Evolutionary conservation across 2,888 invertebrate genomes (phyloP).

Genomic region (Agrochola lota): DNA sequence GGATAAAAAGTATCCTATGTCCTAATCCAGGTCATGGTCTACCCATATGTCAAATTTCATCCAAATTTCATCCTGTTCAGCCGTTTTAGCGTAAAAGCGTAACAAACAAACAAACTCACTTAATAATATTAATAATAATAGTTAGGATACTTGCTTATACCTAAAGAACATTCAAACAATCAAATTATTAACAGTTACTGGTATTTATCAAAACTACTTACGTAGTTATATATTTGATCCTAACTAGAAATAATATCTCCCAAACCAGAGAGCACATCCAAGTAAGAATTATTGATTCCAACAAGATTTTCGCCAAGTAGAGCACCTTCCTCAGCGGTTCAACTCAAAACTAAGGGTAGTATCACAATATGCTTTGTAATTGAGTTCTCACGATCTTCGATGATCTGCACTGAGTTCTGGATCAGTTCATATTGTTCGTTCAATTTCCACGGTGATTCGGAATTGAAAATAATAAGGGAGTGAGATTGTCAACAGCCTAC

Average conservation of each 20-base stretch:
- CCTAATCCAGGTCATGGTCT: too few species aligned
- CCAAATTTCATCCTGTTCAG: too few species aligned
- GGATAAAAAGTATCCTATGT: too few species aligned
- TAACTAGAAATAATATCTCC: not conserved
- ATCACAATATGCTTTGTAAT: constrained; percentile 79
- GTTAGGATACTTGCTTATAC: not conserved
- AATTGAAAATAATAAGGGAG: not conserved
- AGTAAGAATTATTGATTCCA: not conserved
- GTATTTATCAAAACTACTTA: not conserved
- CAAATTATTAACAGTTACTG: too few species aligned
- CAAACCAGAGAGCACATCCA: not conserved
- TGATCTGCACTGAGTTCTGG: constrained; percentile 47
- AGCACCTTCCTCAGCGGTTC: constrained; percentile 58
- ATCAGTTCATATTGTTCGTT: constrained; percentile 19
- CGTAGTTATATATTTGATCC: not conserved
- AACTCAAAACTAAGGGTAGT: constrained; percentile 64
- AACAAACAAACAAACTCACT: too few species aligned
- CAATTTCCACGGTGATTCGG: constrained; percentile 27
- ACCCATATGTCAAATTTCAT: too few species aligned
- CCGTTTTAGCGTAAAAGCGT: too few species aligned
- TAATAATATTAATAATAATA: too few species aligned
- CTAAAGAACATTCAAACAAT: not conserved
- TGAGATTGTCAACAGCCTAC: not conserved
- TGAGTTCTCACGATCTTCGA: constrained; percentile 77
- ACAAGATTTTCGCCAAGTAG: constrained; percentile 53